phyloP scores from a whole-genome alignment of 2,113 vertebrate species.

The Ceyx cyanopectus region DNA sequence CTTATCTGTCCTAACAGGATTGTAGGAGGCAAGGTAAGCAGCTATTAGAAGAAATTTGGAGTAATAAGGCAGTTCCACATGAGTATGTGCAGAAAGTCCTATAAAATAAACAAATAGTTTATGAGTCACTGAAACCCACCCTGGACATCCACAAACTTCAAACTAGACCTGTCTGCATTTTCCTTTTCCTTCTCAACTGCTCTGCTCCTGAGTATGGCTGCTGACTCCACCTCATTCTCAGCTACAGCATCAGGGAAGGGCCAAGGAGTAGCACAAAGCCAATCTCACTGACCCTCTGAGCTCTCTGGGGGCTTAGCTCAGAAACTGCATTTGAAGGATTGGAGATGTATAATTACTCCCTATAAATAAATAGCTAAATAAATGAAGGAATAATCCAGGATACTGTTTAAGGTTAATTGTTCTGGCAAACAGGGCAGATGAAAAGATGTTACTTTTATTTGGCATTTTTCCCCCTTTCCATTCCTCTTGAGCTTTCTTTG shows the following conservation, averaged over 20 bases:
- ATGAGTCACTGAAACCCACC: not conserved
- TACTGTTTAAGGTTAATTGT: not conserved
- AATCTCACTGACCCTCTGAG: not conserved
- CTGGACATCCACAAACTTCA: not conserved
- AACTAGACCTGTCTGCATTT: not conserved
- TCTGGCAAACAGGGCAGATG: not conserved
- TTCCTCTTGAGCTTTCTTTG: not conserved
- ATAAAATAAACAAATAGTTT: constrained; percentile 5
- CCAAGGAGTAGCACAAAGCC: not conserved
- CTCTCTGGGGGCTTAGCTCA: not conserved
- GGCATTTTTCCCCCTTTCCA: not conserved
- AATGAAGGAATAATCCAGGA: not conserved
- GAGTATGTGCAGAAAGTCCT: constrained; percentile 93
- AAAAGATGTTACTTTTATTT: not conserved
- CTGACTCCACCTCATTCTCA: not conserved
- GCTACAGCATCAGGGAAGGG: not conserved
- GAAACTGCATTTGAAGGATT: not conserved
- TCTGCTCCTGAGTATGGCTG: not conserved
- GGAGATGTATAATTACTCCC: not conserved
- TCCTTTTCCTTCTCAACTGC: not conserved
- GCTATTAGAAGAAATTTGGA: constrained; percentile 97
- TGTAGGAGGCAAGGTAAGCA: constrained; percentile 96
- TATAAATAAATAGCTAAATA: not conserved
- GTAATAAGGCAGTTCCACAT: constrained; percentile 96
- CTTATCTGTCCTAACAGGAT: constrained; percentile 94